Base-by-base conservation (phyloP, 2,797 vertebrate genomes). In the Acipenser ruthenus region DNA sequence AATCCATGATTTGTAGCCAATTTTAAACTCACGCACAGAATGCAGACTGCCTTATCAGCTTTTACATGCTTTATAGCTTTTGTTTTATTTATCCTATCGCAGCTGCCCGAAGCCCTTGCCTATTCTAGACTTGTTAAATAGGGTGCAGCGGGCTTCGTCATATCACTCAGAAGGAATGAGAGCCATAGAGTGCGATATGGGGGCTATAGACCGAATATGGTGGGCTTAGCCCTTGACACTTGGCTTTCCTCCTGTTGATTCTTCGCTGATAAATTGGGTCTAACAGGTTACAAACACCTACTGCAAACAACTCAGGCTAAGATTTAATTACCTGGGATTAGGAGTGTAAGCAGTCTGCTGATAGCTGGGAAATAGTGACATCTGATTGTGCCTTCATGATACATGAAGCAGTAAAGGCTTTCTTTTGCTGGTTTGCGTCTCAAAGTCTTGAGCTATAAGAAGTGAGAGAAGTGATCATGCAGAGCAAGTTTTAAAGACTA, bases 291-390 rank as follows among this genome's bases (percentile, higher is more conserved):
- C 76, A 80, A 86, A 86, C 83, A 77, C 84, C 84, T 82, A 84
- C 74, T 10, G 77, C 84, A 86, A 87, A 86, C 83, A 83, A 62
- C 63, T 71, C 52, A 62, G 64, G 76, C 82, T 86, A 86, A 87
- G 71, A 10, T 71, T 18, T 77, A 81, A 88, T 88, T 82, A 80
- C 73, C 18, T 68, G 11, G 79, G 79, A 86, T 84, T 84, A 78
- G 73, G 11, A 66, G 69, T 7, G 65, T 81, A 82, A 79, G 84
- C 78, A 82, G 55, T 11, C 7, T 11, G 55, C 12, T 58, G 15
- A 13, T n/a, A n/a, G 10, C 55, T 37, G 4, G 4, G 37, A 37
- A 4, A 37, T 37, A 37, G 37, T 37, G 37, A 37, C 37, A 37
- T 37, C 37, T 37, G 37, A 37, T 4, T 37, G 37, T 37, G 37